Base-by-base conservation (phyloP, 2,888 invertebrate species). In the Piscicola geometra region DNA sequence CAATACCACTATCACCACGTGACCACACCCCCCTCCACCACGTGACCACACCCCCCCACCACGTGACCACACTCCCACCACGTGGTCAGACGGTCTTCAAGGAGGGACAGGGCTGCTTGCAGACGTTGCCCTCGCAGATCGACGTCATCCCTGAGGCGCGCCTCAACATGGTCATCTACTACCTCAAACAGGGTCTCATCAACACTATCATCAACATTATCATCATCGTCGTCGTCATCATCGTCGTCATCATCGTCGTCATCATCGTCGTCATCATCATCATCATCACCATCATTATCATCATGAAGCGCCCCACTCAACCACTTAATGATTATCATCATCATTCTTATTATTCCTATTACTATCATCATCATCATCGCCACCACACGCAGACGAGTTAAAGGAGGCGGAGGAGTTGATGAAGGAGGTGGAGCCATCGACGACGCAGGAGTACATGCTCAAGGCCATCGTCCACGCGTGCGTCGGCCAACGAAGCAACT, bases 141-240 rank as follows among this genome's bases (percentile, higher is more conserved):
- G 95, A 97, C 85, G 92, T 97, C 1, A 92, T 99, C 36, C 94
- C 96, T 0, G 99, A 99, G 87, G 98, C 99, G 0, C 88, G 97
- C 52, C 88, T 98, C 1, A 99, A 99, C 87, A 88, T 99, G 77
- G 95, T 97, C 1, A 94, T 98, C 77, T 93, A 95, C 86, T 90
- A 96, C 83, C 89, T 99, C 35, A 91, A 91, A 81, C 92, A 92
- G 86, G 88, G 87, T 87, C 74, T 73, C 77, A n/a, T n/a, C n/a
- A n/a, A n/a, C n/a, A n/a, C n/a, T n/a, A n/a, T n/a, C n/a, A n/a
- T n/a, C 52, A 50, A 15, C n/a, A 50, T 50, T 18, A 50, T 50
- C 52, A 50, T 50, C 52, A 50, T 50, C 52, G 52, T 50, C 52
- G n/a, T 50, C 52, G 52, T 50, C 52, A 50, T 50, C 52, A 70